phyloP scores from a whole-genome alignment of 2,113 vertebrate species.

The Grallaria varia region DNA sequence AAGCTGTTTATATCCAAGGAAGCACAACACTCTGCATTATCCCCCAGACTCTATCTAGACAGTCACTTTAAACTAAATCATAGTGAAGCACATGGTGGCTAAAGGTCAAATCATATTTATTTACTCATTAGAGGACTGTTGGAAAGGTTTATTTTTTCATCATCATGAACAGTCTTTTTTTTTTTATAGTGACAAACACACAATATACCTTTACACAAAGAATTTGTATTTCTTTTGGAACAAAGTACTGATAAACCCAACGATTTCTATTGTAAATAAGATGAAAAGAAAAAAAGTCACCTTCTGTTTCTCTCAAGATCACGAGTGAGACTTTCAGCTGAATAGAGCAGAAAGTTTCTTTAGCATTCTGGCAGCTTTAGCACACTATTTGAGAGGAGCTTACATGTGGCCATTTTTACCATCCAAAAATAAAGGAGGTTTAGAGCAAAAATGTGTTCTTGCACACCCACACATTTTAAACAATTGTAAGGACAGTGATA shows the following conservation, averaged over 20 bases:
- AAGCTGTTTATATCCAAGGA: neutral
- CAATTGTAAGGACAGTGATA: slow-evolving; percentile 3
- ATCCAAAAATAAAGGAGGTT: slow-evolving; percentile 1
- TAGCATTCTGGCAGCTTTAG: neutral
- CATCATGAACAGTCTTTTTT: neutral
- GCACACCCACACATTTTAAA: neutral
- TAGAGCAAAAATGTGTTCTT: neutral
- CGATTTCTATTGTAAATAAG: neutral
- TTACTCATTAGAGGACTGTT: neutral
- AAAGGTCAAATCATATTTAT: neutral
- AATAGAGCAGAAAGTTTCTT: neutral
- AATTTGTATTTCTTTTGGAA: neutral
- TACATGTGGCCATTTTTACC: neutral
- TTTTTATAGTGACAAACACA: neutral
- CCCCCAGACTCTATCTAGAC: neutral
- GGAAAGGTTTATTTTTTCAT: neutral
- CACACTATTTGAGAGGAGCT: neutral
- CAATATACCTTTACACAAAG: neutral
- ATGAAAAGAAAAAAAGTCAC: neutral
- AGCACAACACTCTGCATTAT: neutral
- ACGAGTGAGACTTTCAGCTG: neutral
- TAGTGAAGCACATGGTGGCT: neutral
- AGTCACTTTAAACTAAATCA: neutral
- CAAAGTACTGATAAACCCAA: neutral
- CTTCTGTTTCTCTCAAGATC: neutral